Evolutionary conservation across 2,888 invertebrate species (phyloP).

Genomic region (Antheraea assamensis): DNA sequence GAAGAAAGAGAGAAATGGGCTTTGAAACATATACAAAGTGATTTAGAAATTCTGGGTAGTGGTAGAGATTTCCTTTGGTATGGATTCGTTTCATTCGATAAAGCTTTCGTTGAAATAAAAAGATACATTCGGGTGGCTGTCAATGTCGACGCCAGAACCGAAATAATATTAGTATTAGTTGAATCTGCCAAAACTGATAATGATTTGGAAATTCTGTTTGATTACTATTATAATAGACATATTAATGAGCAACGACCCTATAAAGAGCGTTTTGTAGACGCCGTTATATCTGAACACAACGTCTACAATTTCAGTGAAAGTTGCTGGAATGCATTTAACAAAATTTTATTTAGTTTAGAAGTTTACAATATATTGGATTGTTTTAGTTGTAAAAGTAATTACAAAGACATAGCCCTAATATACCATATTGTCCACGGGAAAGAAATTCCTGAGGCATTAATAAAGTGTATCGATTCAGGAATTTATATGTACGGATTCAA

Average conservation of each 20-base stretch:
- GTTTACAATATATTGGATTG: slow-evolving; percentile 38
- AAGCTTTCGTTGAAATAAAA: slow-evolving; percentile 49
- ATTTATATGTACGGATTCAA: slow-evolving; percentile 26
- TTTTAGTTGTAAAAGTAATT: slow-evolving; percentile 32
- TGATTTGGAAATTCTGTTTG: slow-evolving; percentile 47
- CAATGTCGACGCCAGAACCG: slow-evolving; percentile 38
- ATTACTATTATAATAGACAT: slow-evolving; percentile 57
- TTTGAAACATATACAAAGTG: slow-evolving; percentile 46
- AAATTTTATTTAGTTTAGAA: slow-evolving; percentile 50
- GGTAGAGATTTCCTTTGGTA: slow-evolving; percentile 54
- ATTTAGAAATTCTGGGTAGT: slow-evolving; percentile 43
- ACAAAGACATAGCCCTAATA: slow-evolving; percentile 40
- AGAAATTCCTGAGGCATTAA: slow-evolving; percentile 40
- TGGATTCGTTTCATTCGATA: slow-evolving; percentile 51
- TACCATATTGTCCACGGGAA: slow-evolving; percentile 49
- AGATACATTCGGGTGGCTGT: slow-evolving; percentile 41
- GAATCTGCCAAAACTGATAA: slow-evolving; percentile 44
- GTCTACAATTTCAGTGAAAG: slow-evolving; percentile 48
- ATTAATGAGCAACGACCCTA: slow-evolving; percentile 45
- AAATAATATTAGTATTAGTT: slow-evolving; percentile 45
- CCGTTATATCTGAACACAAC: slow-evolving; percentile 41
- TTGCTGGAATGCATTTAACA: slow-evolving; percentile 56
- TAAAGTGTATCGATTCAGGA: slow-evolving; percentile 28
- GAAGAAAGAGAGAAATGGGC: slow-evolving; percentile 56
- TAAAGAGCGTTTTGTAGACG: slow-evolving; percentile 48